Evolutionary conservation across 2,113 vertebrate species (phyloP), one percentile per base, ranked within the genome.

Genomic region (Sminthopsis crassicaudata): DNA sequence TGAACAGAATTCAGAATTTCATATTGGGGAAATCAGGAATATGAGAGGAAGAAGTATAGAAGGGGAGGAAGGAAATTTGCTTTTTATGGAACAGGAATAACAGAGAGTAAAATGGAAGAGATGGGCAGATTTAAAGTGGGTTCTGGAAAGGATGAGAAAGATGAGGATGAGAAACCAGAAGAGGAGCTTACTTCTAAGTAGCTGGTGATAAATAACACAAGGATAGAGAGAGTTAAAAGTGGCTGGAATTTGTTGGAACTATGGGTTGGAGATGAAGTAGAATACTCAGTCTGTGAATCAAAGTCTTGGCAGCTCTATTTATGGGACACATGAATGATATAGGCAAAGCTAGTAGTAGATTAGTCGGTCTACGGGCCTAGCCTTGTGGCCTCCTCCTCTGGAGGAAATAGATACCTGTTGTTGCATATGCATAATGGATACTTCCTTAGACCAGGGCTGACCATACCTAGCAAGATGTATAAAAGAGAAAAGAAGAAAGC

Each of bases 401-500:
- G 36, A 42, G n/a, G 19, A 42, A 84, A 36, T 22, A 25, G 67
- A 67, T n/a, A n/a, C 14, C 16, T 84, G 36, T 84, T 42, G n/a
- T 42, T 84, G n/a, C 19, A 42, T 84, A 84, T 84, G n/a, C 16
- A 84, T 42, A 84, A 84, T 84, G 36, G 67, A 84, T 84, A 23
- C 7, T 6, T 84, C 22, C 22, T 8, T 84, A 7, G 67, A 36
- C n/a, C 67, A 84, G 36, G 36, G 67, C 36, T 84, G 36, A 6
- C 67, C 67, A 42, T 60, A 55, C 46, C 22, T 14, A 0, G 12
- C 46, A 60, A 55, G 25, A 11, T 24, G 46, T 90, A 90, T 24
- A 9, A 19, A 3, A 9, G 54, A 3, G 23, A 42, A 60, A 42
- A 76, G 90, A 30, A 19, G 14, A 8, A 30, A 11, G 0, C 11